phyloP scores from a whole-genome alignment of 2,113 vertebrate species.

The Ictalurus punctatus region DNA sequence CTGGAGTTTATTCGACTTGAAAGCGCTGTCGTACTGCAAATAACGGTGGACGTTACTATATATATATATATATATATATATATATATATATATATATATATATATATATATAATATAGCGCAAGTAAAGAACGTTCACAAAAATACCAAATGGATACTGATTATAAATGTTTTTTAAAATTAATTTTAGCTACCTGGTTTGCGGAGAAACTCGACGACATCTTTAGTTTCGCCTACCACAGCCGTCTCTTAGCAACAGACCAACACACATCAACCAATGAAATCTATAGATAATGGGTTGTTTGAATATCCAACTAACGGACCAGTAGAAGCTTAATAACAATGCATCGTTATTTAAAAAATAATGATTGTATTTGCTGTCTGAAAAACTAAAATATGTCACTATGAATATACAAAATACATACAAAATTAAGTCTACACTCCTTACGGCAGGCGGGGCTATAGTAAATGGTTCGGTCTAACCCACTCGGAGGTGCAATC shows the following conservation, averaged over 20 bases:
- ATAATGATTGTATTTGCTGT: neutral
- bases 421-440: neutral
- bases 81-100: too few species aligned
- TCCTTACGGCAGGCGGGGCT: slow-evolving; percentile 29
- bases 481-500: neutral
- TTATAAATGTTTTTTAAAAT: neutral
- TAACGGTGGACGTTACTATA: neutral
- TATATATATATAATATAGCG: too few species aligned
- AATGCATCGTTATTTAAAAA: neutral
- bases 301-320: neutral
- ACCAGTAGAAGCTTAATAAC: neutral
- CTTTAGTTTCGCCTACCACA: slow-evolving; percentile 35
- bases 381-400: neutral
- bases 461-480: neutral
- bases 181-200: slow-evolving; percentile 64
- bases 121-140: neutral
- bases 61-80: too few species aligned
- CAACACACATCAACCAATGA: neutral
- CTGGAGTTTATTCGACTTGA: slow-evolving; percentile 66
- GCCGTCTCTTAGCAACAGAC: slow-evolving; percentile 64
- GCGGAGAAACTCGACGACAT: slow-evolving; percentile 73
- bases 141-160: neutral
- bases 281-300: too few species aligned
- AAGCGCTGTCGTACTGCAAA: slow-evolving; percentile 68
- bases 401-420: neutral